phyloP scores from a whole-genome alignment of 2,797 vertebrate genomes.

The Bovichtus diacanthus region DNA sequence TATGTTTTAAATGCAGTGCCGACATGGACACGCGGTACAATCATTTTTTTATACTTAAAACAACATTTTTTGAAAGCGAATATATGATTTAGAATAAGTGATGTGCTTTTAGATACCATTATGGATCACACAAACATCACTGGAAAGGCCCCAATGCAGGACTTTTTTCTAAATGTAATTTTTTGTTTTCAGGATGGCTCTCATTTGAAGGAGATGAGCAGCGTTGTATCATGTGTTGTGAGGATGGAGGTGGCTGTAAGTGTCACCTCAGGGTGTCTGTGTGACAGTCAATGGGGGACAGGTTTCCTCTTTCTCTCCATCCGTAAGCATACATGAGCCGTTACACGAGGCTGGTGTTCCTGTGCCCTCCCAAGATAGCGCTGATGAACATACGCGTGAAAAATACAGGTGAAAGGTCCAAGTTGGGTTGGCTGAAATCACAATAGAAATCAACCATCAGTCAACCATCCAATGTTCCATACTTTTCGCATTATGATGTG shows the following conservation, averaged over 20 bases:
- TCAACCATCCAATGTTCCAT: constrained; percentile 1
- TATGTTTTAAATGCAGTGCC: constrained; percentile 34
- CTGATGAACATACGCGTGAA: background rate
- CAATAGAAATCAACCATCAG: background rate
- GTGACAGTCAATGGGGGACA: background rate
- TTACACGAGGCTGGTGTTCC: background rate
- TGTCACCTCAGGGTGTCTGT: background rate
- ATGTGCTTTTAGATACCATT: background rate
- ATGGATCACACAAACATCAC: background rate
- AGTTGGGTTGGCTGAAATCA: background rate
- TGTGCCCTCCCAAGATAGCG: background rate
- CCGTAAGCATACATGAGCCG: background rate
- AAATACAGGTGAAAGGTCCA: background rate
- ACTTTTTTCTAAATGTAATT: background rate
- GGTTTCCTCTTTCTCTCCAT: constrained; percentile 17
- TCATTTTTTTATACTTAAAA: constrained; percentile 27
- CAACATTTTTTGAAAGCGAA: constrained; percentile 9
- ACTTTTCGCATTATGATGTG: background rate
- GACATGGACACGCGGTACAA: constrained; percentile 27
- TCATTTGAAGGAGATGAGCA: background rate
- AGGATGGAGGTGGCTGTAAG: background rate
- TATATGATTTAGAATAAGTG: background rate
- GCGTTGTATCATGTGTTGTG: no score
- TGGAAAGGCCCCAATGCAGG: background rate
- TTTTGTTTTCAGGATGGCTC: background rate